Evolutionary conservation across 2,888 invertebrate species (phyloP).

Genomic region (Plagiodera versicolora): DNA sequence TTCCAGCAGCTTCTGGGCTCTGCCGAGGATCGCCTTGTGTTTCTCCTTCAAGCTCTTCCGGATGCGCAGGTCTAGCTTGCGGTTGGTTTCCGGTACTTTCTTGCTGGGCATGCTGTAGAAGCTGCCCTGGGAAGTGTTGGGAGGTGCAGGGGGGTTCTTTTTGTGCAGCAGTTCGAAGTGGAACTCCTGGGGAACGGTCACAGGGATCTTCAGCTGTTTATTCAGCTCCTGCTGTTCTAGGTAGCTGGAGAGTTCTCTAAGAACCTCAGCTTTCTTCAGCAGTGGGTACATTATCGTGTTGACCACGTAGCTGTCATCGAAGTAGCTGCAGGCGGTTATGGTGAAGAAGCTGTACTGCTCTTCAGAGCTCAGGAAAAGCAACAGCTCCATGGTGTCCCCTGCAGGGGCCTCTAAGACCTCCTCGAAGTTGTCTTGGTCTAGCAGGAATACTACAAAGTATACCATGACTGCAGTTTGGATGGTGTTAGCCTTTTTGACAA

Average conservation of each 20-base stretch:
- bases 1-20: slow-evolving; percentile 38
- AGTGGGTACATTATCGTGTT: slow-evolving; percentile 58
- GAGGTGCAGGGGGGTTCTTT: slow-evolving; percentile 25
- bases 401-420: slow-evolving; percentile 36
- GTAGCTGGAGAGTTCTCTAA: slow-evolving; percentile 23
- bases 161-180: too few species aligned
- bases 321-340: slow-evolving; percentile 56
- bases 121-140: slow-evolving; percentile 27
- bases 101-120: background rate
- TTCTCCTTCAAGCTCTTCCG: slow-evolving; percentile 30
- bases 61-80: slow-evolving; percentile 18
- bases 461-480: slow-evolving; percentile 34
- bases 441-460: slow-evolving; percentile 43
- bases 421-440: slow-evolving; percentile 38
- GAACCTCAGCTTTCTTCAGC: slow-evolving; percentile 44
- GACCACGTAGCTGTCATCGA: slow-evolving; percentile 58
- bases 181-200: slow-evolving; percentile 39
- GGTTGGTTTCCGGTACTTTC: slow-evolving; percentile 34
- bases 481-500: slow-evolving; percentile 31
- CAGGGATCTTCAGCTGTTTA: slow-evolving; percentile 23
- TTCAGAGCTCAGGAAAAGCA: slow-evolving; percentile 56
- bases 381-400: slow-evolving; percentile 41
- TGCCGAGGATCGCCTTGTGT: slow-evolving; percentile 28
- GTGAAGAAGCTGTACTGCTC: slow-evolving; percentile 56
- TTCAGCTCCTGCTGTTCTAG: slow-evolving; percentile 20